Base-by-base conservation (phyloP, 2,888 invertebrate species). In the Cephus sareptanus region DNA sequence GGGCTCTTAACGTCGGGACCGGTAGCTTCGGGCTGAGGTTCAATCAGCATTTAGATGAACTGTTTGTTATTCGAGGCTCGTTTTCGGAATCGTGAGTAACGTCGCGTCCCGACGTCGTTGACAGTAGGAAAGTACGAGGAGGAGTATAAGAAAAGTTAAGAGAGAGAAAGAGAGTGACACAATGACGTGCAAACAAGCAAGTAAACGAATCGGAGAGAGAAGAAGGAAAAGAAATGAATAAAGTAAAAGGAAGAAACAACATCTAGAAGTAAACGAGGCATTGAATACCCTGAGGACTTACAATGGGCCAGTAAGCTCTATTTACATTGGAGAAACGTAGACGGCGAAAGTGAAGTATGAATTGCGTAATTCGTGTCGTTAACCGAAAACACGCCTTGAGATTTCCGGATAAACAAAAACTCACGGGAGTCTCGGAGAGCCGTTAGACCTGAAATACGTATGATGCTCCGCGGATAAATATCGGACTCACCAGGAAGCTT, bases 201-300 rank as follows among this genome's bases (percentile, higher is more conserved):
- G 35, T 75, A 37, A 75, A 75, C 77, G 71, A 77, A 78, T 33
- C 56, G 35, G 56, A 73, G 75, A 76, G 73, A 74, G 75, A 73
- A 75, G 68, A 79, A 79, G n/a, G 73, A 40, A 6, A 78, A 73
- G 73, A 35, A 75, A 30, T n/a, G 56, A 74, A n/a, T 37, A 69
- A 75, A 40, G 23, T 23, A 23, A 40, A 40, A 40, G 6, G 6
- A 40, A 40, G 40, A 23, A 56, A 56, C 1, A 56, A 23, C 40
- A 4, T 56, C 23, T 56, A 56, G 40, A 56, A 23, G 4, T 56
- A 56, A 56, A 23, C 4, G 23, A 56, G 40, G 40, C 23, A 56
- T 56, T 23, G 40, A 56, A 56, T 56, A 9, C 6, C 40, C 23
- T 9, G 9, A 56, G 40, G 23, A 23, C 40, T 56, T 56, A 56